Evolutionary conservation across 2,888 invertebrate genomes (phyloP).

Genomic region (Clunio marinus): DNA sequence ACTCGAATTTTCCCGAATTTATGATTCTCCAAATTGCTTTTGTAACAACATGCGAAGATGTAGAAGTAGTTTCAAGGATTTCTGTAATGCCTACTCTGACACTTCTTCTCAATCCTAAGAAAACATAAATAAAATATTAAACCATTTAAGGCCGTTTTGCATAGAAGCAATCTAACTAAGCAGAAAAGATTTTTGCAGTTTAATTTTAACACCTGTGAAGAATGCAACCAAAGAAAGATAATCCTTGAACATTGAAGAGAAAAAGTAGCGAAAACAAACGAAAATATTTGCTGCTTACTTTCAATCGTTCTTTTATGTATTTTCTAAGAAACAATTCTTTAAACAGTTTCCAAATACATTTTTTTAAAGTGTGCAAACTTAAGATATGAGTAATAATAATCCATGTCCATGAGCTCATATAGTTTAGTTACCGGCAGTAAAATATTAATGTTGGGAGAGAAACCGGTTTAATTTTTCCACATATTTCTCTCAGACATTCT

Average conservation of each 20-base stretch:
- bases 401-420: not conserved
- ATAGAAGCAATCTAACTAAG: not conserved
- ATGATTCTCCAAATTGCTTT: not conserved
- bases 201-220: slow-evolving; percentile 26
- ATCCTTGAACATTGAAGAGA: not conserved
- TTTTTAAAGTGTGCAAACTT: too few species aligned
- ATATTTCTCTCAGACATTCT: not conserved
- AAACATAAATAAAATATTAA: slow-evolving; percentile 25
- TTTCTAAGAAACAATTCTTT: not conserved
- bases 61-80: too few species aligned
- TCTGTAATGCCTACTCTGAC: too few species aligned
- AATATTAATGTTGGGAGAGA: not conserved
- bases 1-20: not conserved
- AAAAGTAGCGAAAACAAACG: not conserved
- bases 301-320: not conserved
- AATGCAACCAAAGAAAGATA: not conserved
- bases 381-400: too few species aligned
- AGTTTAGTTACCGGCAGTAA: not conserved
- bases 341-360: too few species aligned
- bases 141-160: slow-evolving; percentile 26
- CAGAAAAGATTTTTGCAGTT: slow-evolving; percentile 10
- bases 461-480: not conserved
- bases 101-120: slow-evolving; percentile 13
- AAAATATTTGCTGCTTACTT: not conserved
- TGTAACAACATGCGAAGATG: too few species aligned